Percentiles rank a stretch among this genome's conserved stretches.
Conservation (phyloP, 2,888 invertebrate genomes). For the Agonopterix heracliana region DNA sequence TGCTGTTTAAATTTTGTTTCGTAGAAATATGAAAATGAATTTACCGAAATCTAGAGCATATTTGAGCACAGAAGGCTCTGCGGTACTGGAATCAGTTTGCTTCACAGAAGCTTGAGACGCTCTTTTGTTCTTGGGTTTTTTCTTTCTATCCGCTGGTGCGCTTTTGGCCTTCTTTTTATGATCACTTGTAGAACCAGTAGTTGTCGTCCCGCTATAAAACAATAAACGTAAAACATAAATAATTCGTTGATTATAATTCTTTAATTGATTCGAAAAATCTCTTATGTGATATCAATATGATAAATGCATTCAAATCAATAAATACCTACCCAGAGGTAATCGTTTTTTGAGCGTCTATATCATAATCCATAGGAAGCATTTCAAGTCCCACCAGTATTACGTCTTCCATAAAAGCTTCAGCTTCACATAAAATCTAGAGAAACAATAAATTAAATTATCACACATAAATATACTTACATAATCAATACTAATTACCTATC, state of each 20-base stretch:
- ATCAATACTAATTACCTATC: too few relatives aligned
- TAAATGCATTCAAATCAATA: too few relatives aligned
- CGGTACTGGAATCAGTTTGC: slow-evolving; percentile 28
- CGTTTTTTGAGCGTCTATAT: slow-evolving; percentile 44
- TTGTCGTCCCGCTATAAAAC: slow-evolving; percentile 13
- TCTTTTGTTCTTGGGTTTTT: slow-evolving; percentile 30
- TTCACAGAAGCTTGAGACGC: slow-evolving; percentile 38
- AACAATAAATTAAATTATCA: slow-evolving; percentile 5
- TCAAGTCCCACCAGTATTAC: slow-evolving; percentile 57
- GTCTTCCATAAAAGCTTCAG: slow-evolving; percentile 67
- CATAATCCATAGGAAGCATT: slow-evolving; percentile 62
- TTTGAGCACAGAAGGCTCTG: slow-evolving; percentile 48
- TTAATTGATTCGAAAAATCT: too few relatives aligned
- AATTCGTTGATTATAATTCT: too few relatives aligned
- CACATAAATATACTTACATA: too few relatives aligned
- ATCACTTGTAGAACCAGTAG: slow-evolving; percentile 40
- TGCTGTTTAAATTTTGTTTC: not conserved
- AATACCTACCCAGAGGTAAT: not conserved
- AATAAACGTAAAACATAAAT: too few relatives aligned
- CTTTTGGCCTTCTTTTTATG: slow-evolving; percentile 45
- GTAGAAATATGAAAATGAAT: not conserved
- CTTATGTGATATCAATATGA: too few relatives aligned
- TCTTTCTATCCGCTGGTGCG: slow-evolving; percentile 33
- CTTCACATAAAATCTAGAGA: slow-evolving; percentile 57
- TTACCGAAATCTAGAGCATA: slow-evolving; percentile 60